Evolutionary conservation across 2,888 invertebrate genomes (phyloP).

Genomic region (Stenodera caucasica): DNA sequence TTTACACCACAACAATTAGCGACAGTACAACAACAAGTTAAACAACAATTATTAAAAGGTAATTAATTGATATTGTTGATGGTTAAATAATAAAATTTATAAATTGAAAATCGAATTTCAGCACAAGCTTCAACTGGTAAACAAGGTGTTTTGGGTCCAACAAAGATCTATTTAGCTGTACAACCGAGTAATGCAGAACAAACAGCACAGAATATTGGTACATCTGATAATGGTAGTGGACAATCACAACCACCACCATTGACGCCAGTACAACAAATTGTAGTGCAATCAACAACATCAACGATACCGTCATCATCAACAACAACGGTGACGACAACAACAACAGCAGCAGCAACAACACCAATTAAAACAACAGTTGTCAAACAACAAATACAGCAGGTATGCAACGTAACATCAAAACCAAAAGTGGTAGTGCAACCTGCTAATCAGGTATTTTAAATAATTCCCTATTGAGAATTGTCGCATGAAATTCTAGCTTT

Average conservation of each 20-base stretch:
- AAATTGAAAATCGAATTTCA: constrained; percentile 48
- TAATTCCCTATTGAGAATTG: constrained; percentile 12
- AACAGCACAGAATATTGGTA: background rate
- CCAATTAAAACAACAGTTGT: constrained; percentile 33
- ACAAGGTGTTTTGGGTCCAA: constrained; percentile 81
- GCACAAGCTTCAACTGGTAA: constrained; percentile 87
- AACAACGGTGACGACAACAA: background rate
- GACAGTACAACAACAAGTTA: constrained; percentile 85
- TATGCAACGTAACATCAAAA: constrained; percentile 49
- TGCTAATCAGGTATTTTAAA: constrained; percentile 43
- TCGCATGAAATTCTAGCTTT: constrained; percentile 16
- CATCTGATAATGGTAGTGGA: background rate
- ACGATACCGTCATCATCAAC: no score
- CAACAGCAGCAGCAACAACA: constrained; percentile 22
- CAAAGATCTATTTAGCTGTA: constrained; percentile 83
- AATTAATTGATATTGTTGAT: constrained; percentile 29
- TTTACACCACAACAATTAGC: constrained; percentile 80
- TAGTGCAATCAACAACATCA: constrained; percentile 5
- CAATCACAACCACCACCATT: constrained; percentile 16
- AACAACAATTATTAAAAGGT: constrained; percentile 86
- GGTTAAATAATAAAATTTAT: constrained; percentile 9
- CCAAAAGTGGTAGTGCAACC: constrained; percentile 51
- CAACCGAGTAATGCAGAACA: constrained; percentile 66
- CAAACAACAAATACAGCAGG: constrained; percentile 45
- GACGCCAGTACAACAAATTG: constrained; percentile 18